phyloP scores from a whole-genome alignment of 1,140 invertebrate species.

The Phymorhynchus buccinoides region DNA sequence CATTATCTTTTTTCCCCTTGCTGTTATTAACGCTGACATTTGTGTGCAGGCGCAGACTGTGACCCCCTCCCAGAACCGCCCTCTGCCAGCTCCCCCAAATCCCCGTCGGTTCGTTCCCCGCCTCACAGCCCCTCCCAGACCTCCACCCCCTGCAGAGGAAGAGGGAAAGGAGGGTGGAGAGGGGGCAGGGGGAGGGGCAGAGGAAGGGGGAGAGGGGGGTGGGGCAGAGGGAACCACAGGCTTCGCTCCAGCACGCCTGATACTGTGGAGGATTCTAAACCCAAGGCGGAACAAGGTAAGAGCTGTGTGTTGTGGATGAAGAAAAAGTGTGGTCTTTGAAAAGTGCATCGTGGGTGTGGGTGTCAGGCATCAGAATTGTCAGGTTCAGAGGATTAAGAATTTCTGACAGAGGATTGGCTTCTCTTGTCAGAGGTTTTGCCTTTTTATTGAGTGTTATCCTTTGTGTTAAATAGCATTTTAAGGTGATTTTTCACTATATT shows the following conservation, averaged over 20 bases:
- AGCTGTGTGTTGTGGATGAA: too few relatives aligned
- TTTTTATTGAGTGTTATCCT: too few relatives aligned
- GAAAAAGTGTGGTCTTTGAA: too few relatives aligned
- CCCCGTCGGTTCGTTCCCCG: slow-evolving; percentile 11
- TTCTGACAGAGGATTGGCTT: too few relatives aligned
- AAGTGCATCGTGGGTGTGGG: too few relatives aligned
- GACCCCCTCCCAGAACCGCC: slow-evolving; percentile 28
- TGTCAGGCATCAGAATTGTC: too few relatives aligned
- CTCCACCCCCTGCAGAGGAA: not conserved
- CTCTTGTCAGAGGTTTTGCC: too few relatives aligned
- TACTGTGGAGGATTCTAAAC: not conserved
- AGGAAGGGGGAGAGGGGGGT: slow-evolving; percentile 58
- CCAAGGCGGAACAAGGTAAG: not conserved
- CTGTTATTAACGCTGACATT: not conserved
- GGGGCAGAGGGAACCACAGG: slow-evolving; percentile 31
- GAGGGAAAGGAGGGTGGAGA: slow-evolving; percentile 51
- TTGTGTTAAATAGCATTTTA: too few relatives aligned
- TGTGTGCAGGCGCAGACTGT: slow-evolving; percentile 28
- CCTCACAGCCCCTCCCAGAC: slow-evolving; percentile 9
- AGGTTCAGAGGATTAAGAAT: too few relatives aligned
- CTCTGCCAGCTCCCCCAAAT: not conserved
- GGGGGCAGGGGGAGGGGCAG: slow-evolving; percentile 51
- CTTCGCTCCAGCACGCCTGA: not conserved
- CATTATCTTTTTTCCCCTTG: not conserved
- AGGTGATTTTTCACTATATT: too few relatives aligned